Percentiles rank a stretch among this genome's conserved stretches.
These are phyloP conservation scores for Chelonus formosanus DNA, from an alignment of 2,888 invertebrate species.

Conservation along the genomic window DNA sequence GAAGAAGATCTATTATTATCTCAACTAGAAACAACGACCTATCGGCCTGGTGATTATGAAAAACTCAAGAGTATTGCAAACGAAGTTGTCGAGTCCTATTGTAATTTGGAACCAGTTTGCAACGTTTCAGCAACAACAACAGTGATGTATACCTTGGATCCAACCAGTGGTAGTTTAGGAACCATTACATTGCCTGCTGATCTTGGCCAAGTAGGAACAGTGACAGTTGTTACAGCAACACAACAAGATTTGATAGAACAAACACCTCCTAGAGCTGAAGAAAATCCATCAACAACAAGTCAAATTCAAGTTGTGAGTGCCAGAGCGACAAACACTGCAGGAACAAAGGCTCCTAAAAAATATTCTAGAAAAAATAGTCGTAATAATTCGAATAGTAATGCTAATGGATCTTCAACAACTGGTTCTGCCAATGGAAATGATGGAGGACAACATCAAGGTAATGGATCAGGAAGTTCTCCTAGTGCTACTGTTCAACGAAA, in stretches of 20 bases:
- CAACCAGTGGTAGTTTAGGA: constrained; percentile 60
- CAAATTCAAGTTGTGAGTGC: constrained; percentile 66
- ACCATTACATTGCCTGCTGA: constrained; percentile 62
- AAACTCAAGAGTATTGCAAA: constrained; percentile 85
- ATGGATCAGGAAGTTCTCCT: constrained; percentile 68
- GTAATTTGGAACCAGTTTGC: constrained; percentile 72
- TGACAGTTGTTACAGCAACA: constrained; percentile 60
- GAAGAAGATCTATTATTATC: constrained; percentile 78
- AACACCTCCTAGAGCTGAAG: constrained; percentile 64
- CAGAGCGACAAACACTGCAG: constrained; percentile 71
- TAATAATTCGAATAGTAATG: constrained; percentile 66
- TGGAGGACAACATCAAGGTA: constrained; percentile 55
- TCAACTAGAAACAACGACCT: constrained; percentile 72
- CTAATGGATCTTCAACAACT: constrained; percentile 57
- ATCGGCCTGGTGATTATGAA: constrained; percentile 80
- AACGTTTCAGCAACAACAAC: constrained; percentile 59
- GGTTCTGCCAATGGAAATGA: constrained; percentile 46
- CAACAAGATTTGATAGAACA: constrained; percentile 55
- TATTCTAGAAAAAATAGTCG: constrained; percentile 73
- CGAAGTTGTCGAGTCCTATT: constrained; percentile 81
- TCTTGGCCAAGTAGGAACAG: constrained; percentile 59
- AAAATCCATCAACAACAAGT: constrained; percentile 64
- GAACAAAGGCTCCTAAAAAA: constrained; percentile 73
- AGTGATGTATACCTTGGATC: constrained; percentile 63
- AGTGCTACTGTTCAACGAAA: constrained; percentile 78